Conservation (phyloP, 2,113 vertebrate genomes). For the Plecturocebus donacophilus region DNA sequence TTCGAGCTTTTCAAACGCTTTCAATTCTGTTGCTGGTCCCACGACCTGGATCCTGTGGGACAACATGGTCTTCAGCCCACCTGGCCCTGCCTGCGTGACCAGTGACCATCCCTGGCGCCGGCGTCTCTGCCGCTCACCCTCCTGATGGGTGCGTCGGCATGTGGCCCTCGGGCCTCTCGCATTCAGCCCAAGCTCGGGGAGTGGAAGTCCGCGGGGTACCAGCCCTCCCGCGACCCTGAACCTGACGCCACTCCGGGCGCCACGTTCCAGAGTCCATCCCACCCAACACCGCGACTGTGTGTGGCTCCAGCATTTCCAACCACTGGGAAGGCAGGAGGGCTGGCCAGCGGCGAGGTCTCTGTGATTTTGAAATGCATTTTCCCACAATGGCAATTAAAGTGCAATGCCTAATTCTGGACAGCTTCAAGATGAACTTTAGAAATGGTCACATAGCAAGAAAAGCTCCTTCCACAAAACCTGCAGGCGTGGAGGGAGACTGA, state of each 20-base stretch:
- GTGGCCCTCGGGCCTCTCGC: accelerated
- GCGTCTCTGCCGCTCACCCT: background rate
- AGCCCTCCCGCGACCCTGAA: background rate
- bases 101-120: accelerated
- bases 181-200: accelerated
- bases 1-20: background rate
- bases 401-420: background rate
- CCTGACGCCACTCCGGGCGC: accelerated
- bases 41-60: background rate
- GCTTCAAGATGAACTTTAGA: background rate
- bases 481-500: background rate
- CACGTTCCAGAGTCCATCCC: background rate
- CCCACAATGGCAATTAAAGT: background rate
- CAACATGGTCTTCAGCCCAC: accelerated
- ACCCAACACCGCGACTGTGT: accelerated
- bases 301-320: background rate
- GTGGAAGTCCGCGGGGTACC: accelerated
- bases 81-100: background rate
- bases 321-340: accelerated
- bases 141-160: background rate
- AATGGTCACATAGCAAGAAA: accelerated
- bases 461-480: background rate
- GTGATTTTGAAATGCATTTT: background rate
- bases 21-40: background rate
- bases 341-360: background rate